These are phyloP conservation scores for Trachurus trachurus DNA, from an alignment of 2,797 vertebrate genomes.

Conservation along the genomic window DNA sequence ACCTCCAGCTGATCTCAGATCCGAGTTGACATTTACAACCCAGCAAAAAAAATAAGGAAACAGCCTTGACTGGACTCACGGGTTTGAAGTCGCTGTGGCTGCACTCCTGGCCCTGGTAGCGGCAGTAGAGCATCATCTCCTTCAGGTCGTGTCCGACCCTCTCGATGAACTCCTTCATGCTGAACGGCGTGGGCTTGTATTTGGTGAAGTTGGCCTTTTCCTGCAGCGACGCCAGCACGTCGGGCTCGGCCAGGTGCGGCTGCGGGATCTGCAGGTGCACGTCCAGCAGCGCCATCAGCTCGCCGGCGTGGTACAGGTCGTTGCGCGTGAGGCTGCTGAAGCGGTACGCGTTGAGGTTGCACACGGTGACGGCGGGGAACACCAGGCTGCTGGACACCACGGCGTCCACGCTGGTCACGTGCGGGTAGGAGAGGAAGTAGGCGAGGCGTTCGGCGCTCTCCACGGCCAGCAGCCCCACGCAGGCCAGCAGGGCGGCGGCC, in stretches of 20 bases:
- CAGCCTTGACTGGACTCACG: slow-evolving; percentile 86
- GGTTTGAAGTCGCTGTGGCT: slow-evolving; percentile 95
- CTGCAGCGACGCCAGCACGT: slow-evolving; percentile 90
- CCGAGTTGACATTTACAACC: slow-evolving; percentile 53
- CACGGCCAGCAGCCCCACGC: slow-evolving; percentile 91
- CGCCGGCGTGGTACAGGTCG: slow-evolving; percentile 96
- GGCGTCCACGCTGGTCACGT: slow-evolving; percentile 95
- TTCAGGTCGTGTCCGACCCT: slow-evolving; percentile 95
- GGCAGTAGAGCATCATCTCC: slow-evolving; percentile 99
- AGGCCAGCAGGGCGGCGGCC: slow-evolving; percentile 93
- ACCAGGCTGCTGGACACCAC: slow-evolving; percentile 93
- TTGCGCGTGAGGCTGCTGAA: slow-evolving; percentile 95
- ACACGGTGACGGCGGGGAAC: slow-evolving; percentile 96
- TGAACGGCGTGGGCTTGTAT: slow-evolving; percentile 95
- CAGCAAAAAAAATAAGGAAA: slow-evolving; percentile 3
- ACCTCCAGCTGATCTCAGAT: slow-evolving; percentile 35
- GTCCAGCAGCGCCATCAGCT: slow-evolving; percentile 94
- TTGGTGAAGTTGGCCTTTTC: slow-evolving; percentile 95
- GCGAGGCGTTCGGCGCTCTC: slow-evolving; percentile 94
- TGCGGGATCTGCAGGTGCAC: slow-evolving; percentile 95
- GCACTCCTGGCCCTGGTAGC: slow-evolving; percentile 96
- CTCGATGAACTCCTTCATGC: slow-evolving; percentile 97
- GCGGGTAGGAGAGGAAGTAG: slow-evolving; percentile 97
- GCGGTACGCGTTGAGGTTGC: slow-evolving; percentile 96
- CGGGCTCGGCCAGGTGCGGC: slow-evolving; percentile 93